Conservation (phyloP, 1,140 invertebrate genomes). For the Bombus huntii region DNA sequence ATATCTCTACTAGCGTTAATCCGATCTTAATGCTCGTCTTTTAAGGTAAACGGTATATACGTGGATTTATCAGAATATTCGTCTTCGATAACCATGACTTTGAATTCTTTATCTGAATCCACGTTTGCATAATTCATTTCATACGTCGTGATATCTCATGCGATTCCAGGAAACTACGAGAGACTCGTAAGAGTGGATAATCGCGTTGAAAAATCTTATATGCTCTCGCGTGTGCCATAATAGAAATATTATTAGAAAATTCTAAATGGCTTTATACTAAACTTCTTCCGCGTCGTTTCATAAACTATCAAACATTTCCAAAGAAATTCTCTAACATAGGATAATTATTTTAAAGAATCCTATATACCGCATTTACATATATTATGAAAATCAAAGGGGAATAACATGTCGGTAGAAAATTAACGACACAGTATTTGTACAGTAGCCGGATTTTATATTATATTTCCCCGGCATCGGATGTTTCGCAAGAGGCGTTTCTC, state of each 20-base stretch:
- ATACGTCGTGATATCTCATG: not conserved
- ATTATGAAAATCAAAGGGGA: too few species aligned
- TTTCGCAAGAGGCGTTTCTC: not conserved
- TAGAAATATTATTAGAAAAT: too few species aligned
- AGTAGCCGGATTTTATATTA: not conserved
- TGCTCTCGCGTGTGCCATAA: not conserved
- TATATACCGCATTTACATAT: too few species aligned
- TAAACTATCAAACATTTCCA: too few species aligned
- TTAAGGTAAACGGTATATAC: not conserved
- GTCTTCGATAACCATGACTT: slow-evolving; percentile 6
- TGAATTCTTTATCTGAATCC: not conserved
- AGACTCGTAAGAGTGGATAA: not conserved
- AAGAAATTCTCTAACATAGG: too few species aligned
- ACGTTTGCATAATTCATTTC: slow-evolving; percentile 14
- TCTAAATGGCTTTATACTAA: not conserved
- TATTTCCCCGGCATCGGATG: not conserved
- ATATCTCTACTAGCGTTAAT: not conserved
- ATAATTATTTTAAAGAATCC: too few species aligned
- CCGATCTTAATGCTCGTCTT: not conserved
- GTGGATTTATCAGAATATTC: not conserved
- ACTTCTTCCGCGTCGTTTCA: not conserved
- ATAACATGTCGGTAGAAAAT: too few species aligned
- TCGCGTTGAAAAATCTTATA: not conserved
- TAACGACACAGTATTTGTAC: too few species aligned
- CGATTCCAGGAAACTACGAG: not conserved